A percentile compares a stretch with the other conserved stretches of the same genome.
Conservation (phyloP, 2,888 invertebrate genomes). For the Leptopilina syphax region DNA sequence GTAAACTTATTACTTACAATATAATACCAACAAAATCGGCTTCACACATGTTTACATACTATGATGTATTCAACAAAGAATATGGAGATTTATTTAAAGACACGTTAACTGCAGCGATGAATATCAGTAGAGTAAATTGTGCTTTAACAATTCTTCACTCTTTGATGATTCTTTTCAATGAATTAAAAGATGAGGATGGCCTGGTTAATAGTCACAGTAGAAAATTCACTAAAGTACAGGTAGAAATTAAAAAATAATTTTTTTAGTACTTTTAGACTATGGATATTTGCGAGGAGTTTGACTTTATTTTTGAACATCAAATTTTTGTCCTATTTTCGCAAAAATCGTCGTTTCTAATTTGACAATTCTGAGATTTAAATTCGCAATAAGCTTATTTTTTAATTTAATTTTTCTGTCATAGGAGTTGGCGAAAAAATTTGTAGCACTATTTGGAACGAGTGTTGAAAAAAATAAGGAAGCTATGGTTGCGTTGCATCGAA, state of each 20-base stretch:
- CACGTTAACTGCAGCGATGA: constrained; percentile 96
- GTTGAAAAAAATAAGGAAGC: constrained; percentile 97
- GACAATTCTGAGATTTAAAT: too few species aligned
- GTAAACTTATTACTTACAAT: constrained; percentile 98
- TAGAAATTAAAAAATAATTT: constrained; percentile 65
- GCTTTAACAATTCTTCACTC: constrained; percentile 96
- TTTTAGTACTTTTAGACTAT: too few species aligned
- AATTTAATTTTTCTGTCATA: constrained; percentile 65
- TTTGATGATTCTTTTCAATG: constrained; percentile 91
- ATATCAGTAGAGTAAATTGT: constrained; percentile 97
- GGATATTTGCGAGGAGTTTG: too few species aligned
- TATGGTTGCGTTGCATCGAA: constrained; percentile 96
- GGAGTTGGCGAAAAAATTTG: constrained; percentile 97
- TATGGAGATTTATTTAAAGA: constrained; percentile 99
- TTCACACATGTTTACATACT: constrained; percentile 97
- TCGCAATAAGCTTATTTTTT: too few species aligned
- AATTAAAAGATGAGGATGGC: constrained; percentile 78
- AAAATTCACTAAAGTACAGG: constrained; percentile 93
- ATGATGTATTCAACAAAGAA: constrained; percentile 98
- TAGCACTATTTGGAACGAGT: constrained; percentile 97
- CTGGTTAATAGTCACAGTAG: constrained; percentile 84
- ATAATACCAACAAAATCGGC: constrained; percentile 95
- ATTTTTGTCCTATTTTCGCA: too few species aligned
- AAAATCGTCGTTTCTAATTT: too few species aligned
- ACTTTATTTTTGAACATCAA: too few species aligned